Base-by-base conservation (phyloP, 2,113 vertebrate species). In the Gavia stellata region DNA sequence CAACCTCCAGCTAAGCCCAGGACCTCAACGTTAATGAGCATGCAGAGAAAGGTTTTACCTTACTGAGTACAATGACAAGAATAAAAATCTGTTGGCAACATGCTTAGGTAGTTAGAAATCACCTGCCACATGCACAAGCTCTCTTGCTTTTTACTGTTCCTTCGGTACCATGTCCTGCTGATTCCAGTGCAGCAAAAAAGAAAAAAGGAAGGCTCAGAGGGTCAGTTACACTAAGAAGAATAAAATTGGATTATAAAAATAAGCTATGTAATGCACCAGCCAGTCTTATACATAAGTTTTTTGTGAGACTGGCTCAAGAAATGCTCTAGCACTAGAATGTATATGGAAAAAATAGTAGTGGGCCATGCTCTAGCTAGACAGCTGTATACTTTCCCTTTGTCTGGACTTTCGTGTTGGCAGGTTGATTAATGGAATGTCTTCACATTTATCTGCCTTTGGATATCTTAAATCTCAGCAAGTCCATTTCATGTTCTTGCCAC, bases 401-500 rank as follows among this genome's bases (percentile, higher is more conserved):
- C 86, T 95, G 92, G 79, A 77, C 87, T 97, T 98, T 92, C 73
- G 80, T 80, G 31, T 75, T 97, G 96, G 97, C 97, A 97, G 65
- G 84, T 84, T 98, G 97, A 98, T 98, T 96, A 97, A 98, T 98
- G 92, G 50, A 62, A 87, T 93, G 83, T 92, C 96, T 97, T 96
- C 97, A 94, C 79, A 5, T 94, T 92, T 96, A 96, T 98, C 97
- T 97, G 87, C 92, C 97, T 96, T 97, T 96, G 95, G 96, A 97
- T 97, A 97, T 97, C 96, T 97, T 97, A 97, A 96, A 97, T 98
- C 97, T 97, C 94, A 96, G 96, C 95, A 95, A 98, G 97, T 96
- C 95, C 71, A 95, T 95, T 98, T 98, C 96, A 93, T 97, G 97
- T 98, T 98, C 92, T 97, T 96, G 93, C 96, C 96, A 97, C 97